Evolutionary conservation across 2,888 invertebrate species (phyloP).

Genomic region (Nomada ferruginata): DNA sequence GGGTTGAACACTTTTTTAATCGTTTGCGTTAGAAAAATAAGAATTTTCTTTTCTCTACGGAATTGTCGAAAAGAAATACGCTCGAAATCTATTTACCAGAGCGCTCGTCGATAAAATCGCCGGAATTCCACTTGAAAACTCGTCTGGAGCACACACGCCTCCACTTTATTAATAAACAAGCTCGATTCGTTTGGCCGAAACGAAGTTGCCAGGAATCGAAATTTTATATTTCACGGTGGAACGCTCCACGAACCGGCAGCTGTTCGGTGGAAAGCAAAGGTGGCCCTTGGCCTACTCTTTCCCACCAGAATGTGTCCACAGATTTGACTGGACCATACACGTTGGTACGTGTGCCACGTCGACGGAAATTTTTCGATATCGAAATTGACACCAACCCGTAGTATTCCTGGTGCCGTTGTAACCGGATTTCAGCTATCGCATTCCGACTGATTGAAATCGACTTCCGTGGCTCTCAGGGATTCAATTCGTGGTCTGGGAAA

Average conservation of each 20-base stretch:
- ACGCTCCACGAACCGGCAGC: slow-evolving; percentile 37
- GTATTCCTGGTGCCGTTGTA: slow-evolving; percentile 39
- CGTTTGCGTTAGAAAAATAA: background rate
- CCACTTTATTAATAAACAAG: slow-evolving; percentile 20
- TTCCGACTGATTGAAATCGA: slow-evolving; percentile 47
- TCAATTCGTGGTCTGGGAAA: slow-evolving; percentile 12
- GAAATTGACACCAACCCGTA: slow-evolving; percentile 58
- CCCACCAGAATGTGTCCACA: slow-evolving; percentile 32
- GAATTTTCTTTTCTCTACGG: background rate
- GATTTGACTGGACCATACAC: slow-evolving; percentile 15
- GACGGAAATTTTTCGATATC: slow-evolving; percentile 63
- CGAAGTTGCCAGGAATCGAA: slow-evolving; percentile 14
- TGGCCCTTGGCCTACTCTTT: slow-evolving; percentile 19
- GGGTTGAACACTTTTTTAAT: too few relatives aligned
- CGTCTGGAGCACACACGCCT: background rate
- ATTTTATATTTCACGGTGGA: slow-evolving; percentile 41
- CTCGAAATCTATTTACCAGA: background rate
- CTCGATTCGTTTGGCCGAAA: background rate
- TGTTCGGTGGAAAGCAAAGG: slow-evolving; percentile 40
- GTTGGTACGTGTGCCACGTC: background rate
- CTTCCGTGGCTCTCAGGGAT: slow-evolving; percentile 21
- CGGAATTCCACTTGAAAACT: background rate
- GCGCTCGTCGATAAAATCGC: background rate
- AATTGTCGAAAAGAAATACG: background rate
- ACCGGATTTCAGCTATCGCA: slow-evolving; percentile 42